These are phyloP conservation scores for Oxyruncus cristatus DNA, from an alignment of 2,113 vertebrate species.

Conservation along the genomic window DNA sequence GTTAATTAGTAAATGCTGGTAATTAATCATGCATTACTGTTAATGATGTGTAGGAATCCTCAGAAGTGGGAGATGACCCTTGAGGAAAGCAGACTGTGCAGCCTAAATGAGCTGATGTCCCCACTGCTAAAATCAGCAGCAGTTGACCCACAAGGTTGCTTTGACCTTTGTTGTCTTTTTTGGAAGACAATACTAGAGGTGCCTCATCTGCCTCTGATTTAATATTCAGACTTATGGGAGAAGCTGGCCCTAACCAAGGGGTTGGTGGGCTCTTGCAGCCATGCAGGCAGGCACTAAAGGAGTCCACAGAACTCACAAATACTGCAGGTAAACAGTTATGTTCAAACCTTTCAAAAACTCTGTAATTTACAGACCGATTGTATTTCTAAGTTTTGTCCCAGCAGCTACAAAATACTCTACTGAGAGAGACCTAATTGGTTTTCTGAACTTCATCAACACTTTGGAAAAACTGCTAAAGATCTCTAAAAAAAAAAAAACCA, in stretches of 20 bases:
- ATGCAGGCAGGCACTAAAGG: background rate
- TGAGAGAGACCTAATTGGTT: background rate
- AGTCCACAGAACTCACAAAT: background rate
- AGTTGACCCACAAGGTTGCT: background rate
- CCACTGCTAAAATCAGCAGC: background rate
- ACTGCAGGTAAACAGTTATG: background rate
- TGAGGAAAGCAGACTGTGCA: background rate
- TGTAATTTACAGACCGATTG: background rate
- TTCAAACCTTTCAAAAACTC: background rate
- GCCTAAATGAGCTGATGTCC: background rate
- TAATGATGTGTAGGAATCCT: background rate
- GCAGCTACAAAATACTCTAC: background rate
- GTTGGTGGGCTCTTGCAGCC: background rate
- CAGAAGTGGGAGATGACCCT: background rate
- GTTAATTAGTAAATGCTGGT: conserved; percentile 16
- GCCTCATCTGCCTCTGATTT: background rate
- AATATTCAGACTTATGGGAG: background rate
- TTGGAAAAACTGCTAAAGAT: background rate
- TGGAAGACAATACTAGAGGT: background rate
- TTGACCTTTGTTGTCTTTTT: background rate
- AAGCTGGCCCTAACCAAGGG: background rate
- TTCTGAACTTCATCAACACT: background rate
- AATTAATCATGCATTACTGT: conserved; percentile 15
- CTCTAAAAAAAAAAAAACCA: background rate
- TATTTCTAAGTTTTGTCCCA: background rate